phyloP scores from a whole-genome alignment of 2,113 vertebrate species.

The Pica pica region DNA sequence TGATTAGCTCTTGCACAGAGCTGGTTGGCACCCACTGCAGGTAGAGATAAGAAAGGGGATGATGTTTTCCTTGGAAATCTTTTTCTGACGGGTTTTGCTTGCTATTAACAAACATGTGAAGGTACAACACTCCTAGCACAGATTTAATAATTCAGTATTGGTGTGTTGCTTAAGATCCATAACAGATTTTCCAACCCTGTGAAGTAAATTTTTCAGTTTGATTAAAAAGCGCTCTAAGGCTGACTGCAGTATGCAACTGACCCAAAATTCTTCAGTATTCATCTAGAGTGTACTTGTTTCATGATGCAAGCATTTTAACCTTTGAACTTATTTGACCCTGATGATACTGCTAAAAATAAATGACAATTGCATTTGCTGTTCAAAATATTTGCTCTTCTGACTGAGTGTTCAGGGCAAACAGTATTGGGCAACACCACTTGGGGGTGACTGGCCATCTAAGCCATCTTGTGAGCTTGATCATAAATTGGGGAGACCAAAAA shows the following conservation, averaged over 20 bases:
- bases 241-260: not conserved
- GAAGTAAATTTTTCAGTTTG: not conserved
- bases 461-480: not conserved
- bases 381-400: not conserved
- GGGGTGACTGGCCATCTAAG: not conserved
- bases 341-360: conserved; percentile 5
- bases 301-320: not conserved
- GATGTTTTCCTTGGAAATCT: not conserved
- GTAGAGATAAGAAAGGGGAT: not conserved
- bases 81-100: not conserved
- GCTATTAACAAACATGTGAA: not conserved
- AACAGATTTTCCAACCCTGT: not conserved
- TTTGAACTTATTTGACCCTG: not conserved
- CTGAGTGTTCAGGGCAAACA: not conserved
- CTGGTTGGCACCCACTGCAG: not conserved
- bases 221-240: not conserved
- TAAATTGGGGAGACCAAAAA: not conserved
- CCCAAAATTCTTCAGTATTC: not conserved
- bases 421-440: not conserved
- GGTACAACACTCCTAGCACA: not conserved
- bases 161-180: not conserved
- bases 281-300: not conserved
- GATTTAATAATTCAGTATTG: not conserved
- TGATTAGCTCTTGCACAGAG: not conserved
- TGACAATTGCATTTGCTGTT: not conserved